These are phyloP conservation scores for Setipinna tenuifilis DNA, from an alignment of 2,797 vertebrate genomes.

Conservation along the genomic window DNA sequence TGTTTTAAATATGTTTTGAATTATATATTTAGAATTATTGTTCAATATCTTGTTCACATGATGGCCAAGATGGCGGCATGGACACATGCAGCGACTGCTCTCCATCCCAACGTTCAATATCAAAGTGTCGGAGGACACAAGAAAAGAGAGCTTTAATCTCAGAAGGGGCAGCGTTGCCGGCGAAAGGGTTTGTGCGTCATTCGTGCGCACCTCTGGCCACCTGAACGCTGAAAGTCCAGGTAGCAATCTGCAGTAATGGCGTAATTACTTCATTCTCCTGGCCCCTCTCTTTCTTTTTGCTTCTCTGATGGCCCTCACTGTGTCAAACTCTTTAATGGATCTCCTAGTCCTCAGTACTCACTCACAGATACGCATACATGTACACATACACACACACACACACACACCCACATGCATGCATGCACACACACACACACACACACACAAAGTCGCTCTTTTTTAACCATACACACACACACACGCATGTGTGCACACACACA, in stretches of 20 bases:
- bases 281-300: neutral
- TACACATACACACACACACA: neutral
- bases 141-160: neutral
- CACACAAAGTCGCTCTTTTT: conserved; percentile 35
- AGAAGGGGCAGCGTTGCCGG: neutral
- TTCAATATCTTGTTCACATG: too few species aligned
- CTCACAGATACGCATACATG: conserved; percentile 39
- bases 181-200: neutral
- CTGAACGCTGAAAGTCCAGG: neutral
- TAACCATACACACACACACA: conserved; percentile 41
- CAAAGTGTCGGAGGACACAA: neutral
- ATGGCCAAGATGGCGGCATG: too few species aligned
- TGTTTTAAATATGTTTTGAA: too few species aligned
- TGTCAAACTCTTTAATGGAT: neutral
- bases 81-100: too few species aligned
- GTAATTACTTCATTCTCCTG: neutral
- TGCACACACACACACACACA: neutral
- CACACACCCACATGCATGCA: neutral
- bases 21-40: neutral
- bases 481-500: too few species aligned
- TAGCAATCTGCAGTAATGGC: neutral
- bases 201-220: neutral
- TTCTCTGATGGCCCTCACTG: neutral
- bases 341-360: neutral
- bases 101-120: too few species aligned